Percentiles rank a stretch among this genome's conserved stretches.
Conservation (phyloP, 2,113 vertebrate genomes). For the Salvelinus fontinalis region DNA sequence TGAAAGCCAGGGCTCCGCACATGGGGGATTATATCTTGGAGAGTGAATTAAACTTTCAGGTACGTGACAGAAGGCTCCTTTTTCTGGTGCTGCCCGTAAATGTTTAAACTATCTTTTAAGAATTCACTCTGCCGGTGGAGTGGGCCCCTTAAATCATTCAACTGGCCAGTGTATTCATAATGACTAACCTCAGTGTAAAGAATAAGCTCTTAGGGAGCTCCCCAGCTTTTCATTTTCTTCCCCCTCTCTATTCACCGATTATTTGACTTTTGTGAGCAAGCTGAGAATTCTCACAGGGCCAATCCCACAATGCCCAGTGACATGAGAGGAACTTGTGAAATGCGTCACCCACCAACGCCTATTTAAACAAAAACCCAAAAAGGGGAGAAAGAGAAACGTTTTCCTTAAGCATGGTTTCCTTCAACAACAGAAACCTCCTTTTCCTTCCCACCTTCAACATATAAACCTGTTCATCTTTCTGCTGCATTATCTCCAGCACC, state of each 20-base stretch:
- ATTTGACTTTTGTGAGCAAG: slow-evolving; percentile 66
- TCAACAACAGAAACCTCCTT: slow-evolving; percentile 3
- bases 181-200: slow-evolving; percentile 41
- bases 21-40: background rate
- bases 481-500: slow-evolving; percentile 3
- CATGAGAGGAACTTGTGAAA: slow-evolving; percentile 67
- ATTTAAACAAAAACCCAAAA: slow-evolving; percentile 49
- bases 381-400: slow-evolving; percentile 8
- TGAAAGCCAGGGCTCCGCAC: background rate
- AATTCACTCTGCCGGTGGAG: slow-evolving; percentile 8
- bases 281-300: slow-evolving; percentile 70
- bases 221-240: slow-evolving; percentile 35
- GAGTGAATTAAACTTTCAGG: background rate
- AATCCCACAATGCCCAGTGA: slow-evolving; percentile 56
- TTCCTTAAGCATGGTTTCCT: slow-evolving; percentile 25
- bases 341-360: slow-evolving; percentile 60
- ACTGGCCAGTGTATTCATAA: slow-evolving; percentile 56
- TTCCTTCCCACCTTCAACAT: background rate
- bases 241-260: slow-evolving; percentile 52
- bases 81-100: background rate
- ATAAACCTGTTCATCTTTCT: background rate
- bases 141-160: slow-evolving; percentile 66
- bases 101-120: slow-evolving; percentile 2
- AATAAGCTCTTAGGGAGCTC: slow-evolving; percentile 30
- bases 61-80: background rate